Evolutionary conservation across 2,797 vertebrate genomes (phyloP).

Genomic region (Parotocinclus haroldoi): DNA sequence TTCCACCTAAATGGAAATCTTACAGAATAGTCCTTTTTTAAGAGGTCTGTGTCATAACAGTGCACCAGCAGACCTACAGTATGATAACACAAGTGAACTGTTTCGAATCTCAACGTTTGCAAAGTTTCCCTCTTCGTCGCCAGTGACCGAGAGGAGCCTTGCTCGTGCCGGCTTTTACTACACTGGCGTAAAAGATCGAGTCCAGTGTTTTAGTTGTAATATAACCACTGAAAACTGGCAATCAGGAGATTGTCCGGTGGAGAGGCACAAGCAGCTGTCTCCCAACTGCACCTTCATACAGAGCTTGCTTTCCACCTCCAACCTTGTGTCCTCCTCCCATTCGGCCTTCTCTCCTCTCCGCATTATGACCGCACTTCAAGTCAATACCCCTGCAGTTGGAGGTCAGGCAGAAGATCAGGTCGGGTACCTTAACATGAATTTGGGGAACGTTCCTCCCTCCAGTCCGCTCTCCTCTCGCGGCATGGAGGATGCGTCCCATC

Average conservation of each 20-base stretch:
- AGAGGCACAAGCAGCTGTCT: conserved; percentile 86
- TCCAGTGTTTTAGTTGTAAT: conserved; percentile 91
- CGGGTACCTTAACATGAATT: conserved; percentile 77
- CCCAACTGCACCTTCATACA: conserved; percentile 89
- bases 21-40: conserved; percentile 78
- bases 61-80: conserved; percentile 78
- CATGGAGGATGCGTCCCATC: conserved; percentile 80
- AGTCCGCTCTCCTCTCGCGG: conserved; percentile 77
- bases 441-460: conserved; percentile 72
- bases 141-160: conserved; percentile 86
- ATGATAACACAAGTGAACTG: conserved; percentile 89
- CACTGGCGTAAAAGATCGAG: conserved; percentile 84
- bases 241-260: conserved; percentile 84
- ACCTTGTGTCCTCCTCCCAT: conserved; percentile 76
- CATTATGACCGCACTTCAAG: conserved; percentile 61
- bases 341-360: conserved; percentile 81
- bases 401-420: conserved; percentile 71
- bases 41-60: conserved; percentile 74
- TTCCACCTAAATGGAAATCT: conserved; percentile 72
- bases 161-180: conserved; percentile 96
- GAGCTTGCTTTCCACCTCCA: conserved; percentile 72
- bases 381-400: conserved; percentile 50
- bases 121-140: conserved; percentile 73
- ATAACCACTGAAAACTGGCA: conserved; percentile 90
- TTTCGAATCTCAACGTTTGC: conserved; percentile 92